Evolutionary conservation across 1,140 invertebrate species (phyloP), one percentile per base, ranked within the genome.

Genomic region (Oedothorax gibbosus): DNA sequence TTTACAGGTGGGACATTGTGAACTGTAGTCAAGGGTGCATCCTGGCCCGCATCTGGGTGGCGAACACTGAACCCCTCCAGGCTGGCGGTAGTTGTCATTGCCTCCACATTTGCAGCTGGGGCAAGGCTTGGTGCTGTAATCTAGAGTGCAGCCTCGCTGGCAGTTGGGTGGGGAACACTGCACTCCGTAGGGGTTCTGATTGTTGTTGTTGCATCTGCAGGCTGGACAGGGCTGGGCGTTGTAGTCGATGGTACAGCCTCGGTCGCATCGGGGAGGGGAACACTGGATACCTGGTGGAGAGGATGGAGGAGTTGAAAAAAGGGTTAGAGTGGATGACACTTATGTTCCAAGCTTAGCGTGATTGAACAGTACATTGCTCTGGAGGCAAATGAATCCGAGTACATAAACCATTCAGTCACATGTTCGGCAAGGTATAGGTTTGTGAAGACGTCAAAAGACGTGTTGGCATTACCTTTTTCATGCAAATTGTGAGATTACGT

Each of bases 261-360:
- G 18, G 9, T 20, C 65, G 51, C 78, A 81, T n/a, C 35, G n/a
- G 20, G 78, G 78, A 11, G 78, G 78, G 12, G 65, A 69, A 6
- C 78, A 81, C n/a, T 57, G 65, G 7, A 57, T 35, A 18, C 53
- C 66, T 35, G 35, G 35, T 1, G 35, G 5, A 35, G 5, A 5
- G 5, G 35, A 35, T 35, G 1, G 1, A 35, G 35, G 35, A 35
- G 35, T 35, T 35, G 5, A 5, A 35, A 35, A 35, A 35, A 35
- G 35, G 35, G 2, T 35, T 35, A 35, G 5, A 35, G 35, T 35
- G 35, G 5, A 35, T 35, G 35, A 35, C 1, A n/a, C n/a, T n/a
- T n/a, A n/a, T n/a, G n/a, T n/a, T n/a, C n/a, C n/a, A n/a, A n/a
- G n/a, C n/a, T n/a, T n/a, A n/a, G n/a, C n/a, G 35, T 35, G 35